phyloP scores from a whole-genome alignment of 2,888 invertebrate species.

The Ochropleura leucogaster region DNA sequence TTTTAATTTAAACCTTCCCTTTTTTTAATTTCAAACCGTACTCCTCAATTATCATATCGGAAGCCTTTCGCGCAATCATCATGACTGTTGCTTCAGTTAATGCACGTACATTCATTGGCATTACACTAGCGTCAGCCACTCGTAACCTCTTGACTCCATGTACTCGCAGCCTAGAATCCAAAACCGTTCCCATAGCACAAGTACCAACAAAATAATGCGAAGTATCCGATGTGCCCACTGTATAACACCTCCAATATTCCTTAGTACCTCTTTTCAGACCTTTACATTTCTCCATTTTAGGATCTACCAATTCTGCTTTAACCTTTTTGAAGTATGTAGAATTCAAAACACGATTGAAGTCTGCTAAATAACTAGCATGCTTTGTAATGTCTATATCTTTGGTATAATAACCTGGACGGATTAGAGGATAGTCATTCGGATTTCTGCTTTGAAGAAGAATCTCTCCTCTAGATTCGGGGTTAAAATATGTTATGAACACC shows the following conservation, averaged over 20 bases:
- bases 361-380: constrained; percentile 46
- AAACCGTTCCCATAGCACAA: constrained; percentile 57
- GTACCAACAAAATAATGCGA: constrained; percentile 54
- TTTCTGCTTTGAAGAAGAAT: constrained; percentile 74
- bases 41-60: constrained; percentile 54
- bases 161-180: constrained; percentile 57
- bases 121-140: constrained; percentile 61
- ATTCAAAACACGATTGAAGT: constrained; percentile 49
- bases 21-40: constrained; percentile 6
- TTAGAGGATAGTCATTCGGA: constrained; percentile 46
- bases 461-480: constrained; percentile 87
- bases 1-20: not conserved
- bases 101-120: constrained; percentile 45
- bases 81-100: constrained; percentile 36
- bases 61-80: constrained; percentile 53
- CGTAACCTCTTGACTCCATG: constrained; percentile 49
- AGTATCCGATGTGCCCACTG: constrained; percentile 37
- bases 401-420: constrained; percentile 41
- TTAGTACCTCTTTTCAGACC: constrained; percentile 19
- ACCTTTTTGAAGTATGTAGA: constrained; percentile 43
- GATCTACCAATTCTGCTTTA: constrained; percentile 42
- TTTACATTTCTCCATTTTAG: constrained; percentile 34
- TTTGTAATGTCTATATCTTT: constrained; percentile 47
- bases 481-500: constrained; percentile 62
- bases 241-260: constrained; percentile 55